These are phyloP conservation scores for Etheostoma perlongum DNA, from an alignment of 2,797 vertebrate genomes.

Conservation along the genomic window DNA sequence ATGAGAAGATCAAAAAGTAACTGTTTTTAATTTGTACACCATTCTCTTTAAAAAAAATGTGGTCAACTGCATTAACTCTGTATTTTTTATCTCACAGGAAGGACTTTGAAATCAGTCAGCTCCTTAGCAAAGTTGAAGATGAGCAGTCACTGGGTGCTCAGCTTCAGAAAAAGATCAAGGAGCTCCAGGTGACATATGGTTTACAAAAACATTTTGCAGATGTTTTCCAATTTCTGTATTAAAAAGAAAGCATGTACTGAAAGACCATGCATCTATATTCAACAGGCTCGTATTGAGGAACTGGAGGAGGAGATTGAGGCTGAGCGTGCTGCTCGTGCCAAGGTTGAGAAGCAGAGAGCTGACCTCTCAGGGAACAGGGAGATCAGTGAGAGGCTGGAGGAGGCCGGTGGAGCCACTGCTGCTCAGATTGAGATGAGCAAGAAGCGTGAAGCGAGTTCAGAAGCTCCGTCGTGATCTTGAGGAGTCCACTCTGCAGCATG, in stretches of 20 bases:
- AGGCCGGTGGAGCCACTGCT: slow-evolving; percentile 86
- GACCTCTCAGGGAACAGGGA: slow-evolving; percentile 87
- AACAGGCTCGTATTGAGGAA: slow-evolving; percentile 89
- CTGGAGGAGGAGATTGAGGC: slow-evolving; percentile 91
- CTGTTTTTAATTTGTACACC: slow-evolving; percentile 29
- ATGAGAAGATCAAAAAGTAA: slow-evolving; percentile 17
- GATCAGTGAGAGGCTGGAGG: slow-evolving; percentile 89
- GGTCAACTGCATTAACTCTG: neutral
- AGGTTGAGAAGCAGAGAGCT: slow-evolving; percentile 73
- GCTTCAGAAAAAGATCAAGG: slow-evolving; percentile 82
- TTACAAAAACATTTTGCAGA: no score
- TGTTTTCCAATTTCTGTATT: no score
- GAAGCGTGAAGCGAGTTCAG: slow-evolving; percentile 92
- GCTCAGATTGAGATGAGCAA: slow-evolving; percentile 82
- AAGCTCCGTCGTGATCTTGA: slow-evolving; percentile 88
- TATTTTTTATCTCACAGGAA: slow-evolving; percentile 79
- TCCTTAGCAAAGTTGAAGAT: slow-evolving; percentile 72
- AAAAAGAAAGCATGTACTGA: no score
- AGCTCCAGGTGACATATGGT: slow-evolving; percentile 1
- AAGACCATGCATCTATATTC: no score
- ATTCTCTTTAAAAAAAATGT: neutral
- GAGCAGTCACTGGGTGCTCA: slow-evolving; percentile 79
- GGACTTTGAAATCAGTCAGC: slow-evolving; percentile 89
- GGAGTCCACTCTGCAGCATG: slow-evolving; percentile 63
- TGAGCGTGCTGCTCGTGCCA: slow-evolving; percentile 82